Conservation (phyloP, 2,888 invertebrate species). For the Microctonus brassicae region DNA sequence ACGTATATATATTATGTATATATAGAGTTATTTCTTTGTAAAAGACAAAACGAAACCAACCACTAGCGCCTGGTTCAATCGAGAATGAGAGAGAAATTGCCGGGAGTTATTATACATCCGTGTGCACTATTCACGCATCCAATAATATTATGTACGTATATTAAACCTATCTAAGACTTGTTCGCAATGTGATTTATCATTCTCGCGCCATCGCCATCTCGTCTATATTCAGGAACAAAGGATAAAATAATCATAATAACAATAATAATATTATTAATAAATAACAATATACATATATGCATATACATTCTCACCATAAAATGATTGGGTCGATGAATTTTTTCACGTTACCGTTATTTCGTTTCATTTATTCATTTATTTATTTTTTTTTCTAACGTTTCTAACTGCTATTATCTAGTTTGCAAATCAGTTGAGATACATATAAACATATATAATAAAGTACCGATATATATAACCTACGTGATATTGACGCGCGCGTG, state of each 20-base stretch:
- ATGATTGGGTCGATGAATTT: background rate
- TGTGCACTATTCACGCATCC: slow-evolving; percentile 28
- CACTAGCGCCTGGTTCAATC: background rate
- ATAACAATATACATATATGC: background rate
- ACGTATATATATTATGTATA: slow-evolving; percentile 16
- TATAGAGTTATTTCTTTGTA: slow-evolving; percentile 7
- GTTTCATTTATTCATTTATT: background rate
- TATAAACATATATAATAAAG: background rate
- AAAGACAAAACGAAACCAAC: slow-evolving; percentile 18
- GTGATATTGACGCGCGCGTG: slow-evolving; percentile 5
- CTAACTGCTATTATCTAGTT: slow-evolving; percentile 19
- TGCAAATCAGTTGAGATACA: slow-evolving; percentile 17
- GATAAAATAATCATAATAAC: slow-evolving; percentile 28
- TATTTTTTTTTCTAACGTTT: background rate
- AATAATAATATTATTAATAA: slow-evolving; percentile 24
- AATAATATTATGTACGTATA: slow-evolving; percentile 11
- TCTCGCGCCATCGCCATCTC: slow-evolving; percentile 37
- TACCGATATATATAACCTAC: slow-evolving; percentile 16
- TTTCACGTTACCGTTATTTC: background rate
- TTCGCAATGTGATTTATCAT: slow-evolving; percentile 35
- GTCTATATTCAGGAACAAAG: slow-evolving; percentile 32
- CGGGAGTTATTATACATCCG: slow-evolving; percentile 31
- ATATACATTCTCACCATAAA: background rate
- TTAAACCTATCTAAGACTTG: slow-evolving; percentile 15
- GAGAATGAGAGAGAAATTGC: slow-evolving; percentile 21